These are phyloP conservation scores for Micoletzkya japonica DNA, from an alignment of 2,888 invertebrate species.

Conservation along the genomic window DNA sequence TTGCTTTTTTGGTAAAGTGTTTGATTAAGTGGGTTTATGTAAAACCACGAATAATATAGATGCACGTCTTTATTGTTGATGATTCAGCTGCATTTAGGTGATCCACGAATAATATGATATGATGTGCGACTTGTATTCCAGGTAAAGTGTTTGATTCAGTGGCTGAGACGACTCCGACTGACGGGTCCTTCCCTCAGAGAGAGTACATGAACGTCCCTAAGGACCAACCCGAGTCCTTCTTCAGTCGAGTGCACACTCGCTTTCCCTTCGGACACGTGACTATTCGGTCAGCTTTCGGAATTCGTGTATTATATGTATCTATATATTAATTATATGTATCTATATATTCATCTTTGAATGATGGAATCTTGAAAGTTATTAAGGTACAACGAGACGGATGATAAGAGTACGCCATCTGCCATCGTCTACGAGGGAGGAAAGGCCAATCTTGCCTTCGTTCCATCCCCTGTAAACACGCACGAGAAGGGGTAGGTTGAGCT, in stretches of 20 bases:
- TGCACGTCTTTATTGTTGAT: no score
- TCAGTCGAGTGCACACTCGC: not conserved
- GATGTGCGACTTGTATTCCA: no score
- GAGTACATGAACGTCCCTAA: slow-evolving; percentile 9
- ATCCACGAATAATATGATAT: no score
- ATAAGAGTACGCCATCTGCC: not conserved
- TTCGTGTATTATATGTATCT: not conserved
- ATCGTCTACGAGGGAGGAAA: not conserved
- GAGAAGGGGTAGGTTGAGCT: not conserved
- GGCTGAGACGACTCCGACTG: not conserved
- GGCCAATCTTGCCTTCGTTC: slow-evolving; percentile 7
- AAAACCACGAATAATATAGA: no score
- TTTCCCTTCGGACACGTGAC: not conserved
- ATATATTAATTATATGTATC: not conserved
- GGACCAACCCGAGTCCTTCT: not conserved
- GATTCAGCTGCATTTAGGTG: no score
- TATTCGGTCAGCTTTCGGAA: not conserved
- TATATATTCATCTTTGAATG: not conserved
- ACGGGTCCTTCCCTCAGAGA: not conserved
- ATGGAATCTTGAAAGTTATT: not conserved
- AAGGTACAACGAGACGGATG: slow-evolving; percentile 2
- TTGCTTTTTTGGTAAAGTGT: no score
- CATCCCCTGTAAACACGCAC: not conserved
- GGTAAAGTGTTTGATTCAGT: not conserved
- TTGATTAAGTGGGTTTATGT: no score